These are phyloP conservation scores for Echiichthys vipera DNA, from an alignment of 2,797 vertebrate species.

Conservation along the genomic window DNA sequence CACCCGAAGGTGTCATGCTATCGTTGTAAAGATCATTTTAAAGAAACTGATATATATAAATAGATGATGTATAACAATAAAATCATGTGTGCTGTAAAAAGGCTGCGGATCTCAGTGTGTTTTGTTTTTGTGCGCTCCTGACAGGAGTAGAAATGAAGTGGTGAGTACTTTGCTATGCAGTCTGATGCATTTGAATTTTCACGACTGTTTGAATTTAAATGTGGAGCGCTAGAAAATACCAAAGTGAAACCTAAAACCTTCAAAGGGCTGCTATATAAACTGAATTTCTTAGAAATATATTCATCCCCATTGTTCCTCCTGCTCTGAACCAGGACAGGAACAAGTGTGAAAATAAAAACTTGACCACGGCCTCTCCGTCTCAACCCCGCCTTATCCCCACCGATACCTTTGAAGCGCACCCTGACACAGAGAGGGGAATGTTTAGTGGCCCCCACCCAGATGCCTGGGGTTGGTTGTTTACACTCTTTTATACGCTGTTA, in stretches of 20 bases:
- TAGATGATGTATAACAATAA: conserved; percentile 50
- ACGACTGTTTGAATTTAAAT: background rate
- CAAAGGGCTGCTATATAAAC: background rate
- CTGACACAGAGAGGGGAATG: conserved; percentile 66
- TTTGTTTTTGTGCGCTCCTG: background rate
- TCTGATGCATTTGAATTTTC: background rate
- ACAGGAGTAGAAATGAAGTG: background rate
- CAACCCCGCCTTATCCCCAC: background rate
- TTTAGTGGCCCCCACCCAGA: conserved; percentile 62
- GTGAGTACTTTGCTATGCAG: background rate
- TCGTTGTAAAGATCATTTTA: conserved; percentile 41
- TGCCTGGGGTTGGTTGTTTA: conserved; percentile 63
- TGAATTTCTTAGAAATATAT: conserved; percentile 5
- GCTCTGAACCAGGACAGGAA: conserved; percentile 6
- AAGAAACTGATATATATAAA: conserved; percentile 16
- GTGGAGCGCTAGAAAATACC: background rate
- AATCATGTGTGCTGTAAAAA: conserved; percentile 24
- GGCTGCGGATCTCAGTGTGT: rapidly evolving
- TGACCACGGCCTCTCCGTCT: conserved; percentile 6
- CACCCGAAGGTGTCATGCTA: background rate
- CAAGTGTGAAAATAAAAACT: conserved; percentile 30
- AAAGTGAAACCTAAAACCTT: background rate
- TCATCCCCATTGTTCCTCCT: conserved; percentile 13
- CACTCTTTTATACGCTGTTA: conserved; percentile 42
- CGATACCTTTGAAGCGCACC: conserved; percentile 70